phyloP scores from a whole-genome alignment of 2,113 vertebrate species.

The Elaphurus davidianus region DNA sequence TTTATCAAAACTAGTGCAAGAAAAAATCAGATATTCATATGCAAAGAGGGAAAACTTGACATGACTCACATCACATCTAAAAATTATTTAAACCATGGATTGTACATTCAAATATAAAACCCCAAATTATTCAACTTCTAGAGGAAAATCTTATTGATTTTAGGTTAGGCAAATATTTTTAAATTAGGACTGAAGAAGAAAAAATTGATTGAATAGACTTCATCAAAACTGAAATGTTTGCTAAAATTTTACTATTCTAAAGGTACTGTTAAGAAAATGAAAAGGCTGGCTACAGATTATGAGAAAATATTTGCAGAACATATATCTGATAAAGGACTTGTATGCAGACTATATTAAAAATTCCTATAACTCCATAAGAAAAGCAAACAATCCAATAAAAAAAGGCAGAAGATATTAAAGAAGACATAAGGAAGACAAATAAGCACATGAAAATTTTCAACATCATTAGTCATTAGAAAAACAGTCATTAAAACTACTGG shows the following conservation, averaged over 20 bases:
- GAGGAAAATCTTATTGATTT: neutral
- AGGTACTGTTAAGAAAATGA: neutral
- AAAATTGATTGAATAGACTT: neutral
- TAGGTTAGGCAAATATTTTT: neutral
- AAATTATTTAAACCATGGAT: neutral
- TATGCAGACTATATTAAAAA: neutral
- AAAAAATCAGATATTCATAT: neutral
- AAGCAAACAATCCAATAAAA: neutral
- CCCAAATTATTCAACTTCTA: neutral
- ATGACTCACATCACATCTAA: neutral
- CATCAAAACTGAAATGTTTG: neutral
- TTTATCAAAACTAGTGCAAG: neutral
- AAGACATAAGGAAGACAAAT: neutral
- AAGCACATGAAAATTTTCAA: neutral
- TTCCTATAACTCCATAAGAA: neutral
- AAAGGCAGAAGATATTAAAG: neutral
- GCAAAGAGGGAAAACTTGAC: neutral
- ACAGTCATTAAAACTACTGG: neutral
- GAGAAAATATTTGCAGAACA: neutral
- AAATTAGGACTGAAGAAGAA: neutral
- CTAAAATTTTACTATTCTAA: neutral
- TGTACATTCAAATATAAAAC: neutral
- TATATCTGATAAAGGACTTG: neutral
- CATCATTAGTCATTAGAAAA: neutral
- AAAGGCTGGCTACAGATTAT: neutral